A percentile compares a stretch with the other conserved stretches of the same genome.
phyloP scores from a whole-genome alignment of 2,113 vertebrate species.

The Ondatra zibethicus region DNA sequence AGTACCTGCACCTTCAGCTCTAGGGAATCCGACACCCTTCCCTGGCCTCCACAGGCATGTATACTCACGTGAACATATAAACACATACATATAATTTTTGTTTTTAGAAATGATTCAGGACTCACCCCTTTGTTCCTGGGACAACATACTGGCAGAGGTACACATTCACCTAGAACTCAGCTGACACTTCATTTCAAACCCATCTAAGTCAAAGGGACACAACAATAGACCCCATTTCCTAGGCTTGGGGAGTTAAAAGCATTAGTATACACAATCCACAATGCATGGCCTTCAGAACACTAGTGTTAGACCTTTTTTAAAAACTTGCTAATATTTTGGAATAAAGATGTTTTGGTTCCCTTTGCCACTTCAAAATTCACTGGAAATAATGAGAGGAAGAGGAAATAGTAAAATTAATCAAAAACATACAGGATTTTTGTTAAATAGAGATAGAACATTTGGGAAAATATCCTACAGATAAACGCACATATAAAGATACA shows the following conservation, averaged over 20 bases:
- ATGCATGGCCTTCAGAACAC: background rate
- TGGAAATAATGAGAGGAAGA: background rate
- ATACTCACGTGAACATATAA: background rate
- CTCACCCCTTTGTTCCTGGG: background rate
- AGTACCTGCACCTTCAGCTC: too few relatives aligned
- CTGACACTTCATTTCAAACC: background rate
- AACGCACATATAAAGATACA: background rate
- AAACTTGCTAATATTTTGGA: conserved; percentile 3
- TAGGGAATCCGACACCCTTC: too few relatives aligned
- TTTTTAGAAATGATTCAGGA: background rate
- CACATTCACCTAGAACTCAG: background rate
- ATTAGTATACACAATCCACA: background rate
- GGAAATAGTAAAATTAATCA: background rate
- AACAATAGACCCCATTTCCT: background rate
- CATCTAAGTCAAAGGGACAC: background rate
- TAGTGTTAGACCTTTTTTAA: background rate
- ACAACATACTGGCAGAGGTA: background rate
- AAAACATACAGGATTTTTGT: background rate
- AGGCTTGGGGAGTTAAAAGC: background rate
- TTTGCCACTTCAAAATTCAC: conserved; percentile 4
- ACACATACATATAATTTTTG: background rate
- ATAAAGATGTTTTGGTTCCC: background rate
- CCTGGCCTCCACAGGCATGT: background rate
- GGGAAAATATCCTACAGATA: background rate
- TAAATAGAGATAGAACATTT: background rate